Conservation (phyloP, 2,113 vertebrate genomes). For the Thomomys bottae region DNA sequence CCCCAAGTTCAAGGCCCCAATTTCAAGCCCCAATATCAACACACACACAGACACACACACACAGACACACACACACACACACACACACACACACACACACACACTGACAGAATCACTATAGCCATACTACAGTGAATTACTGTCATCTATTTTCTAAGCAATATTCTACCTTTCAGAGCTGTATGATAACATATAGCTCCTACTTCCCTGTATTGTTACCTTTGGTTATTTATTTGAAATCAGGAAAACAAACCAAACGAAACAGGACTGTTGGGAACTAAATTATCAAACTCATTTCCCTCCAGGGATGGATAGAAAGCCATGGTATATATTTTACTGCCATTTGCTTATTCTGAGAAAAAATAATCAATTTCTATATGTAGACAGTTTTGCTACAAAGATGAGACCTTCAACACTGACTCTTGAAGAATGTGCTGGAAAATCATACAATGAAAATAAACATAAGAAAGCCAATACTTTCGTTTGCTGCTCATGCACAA, state of each 20-base stretch:
- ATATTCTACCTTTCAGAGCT: constrained; percentile 25
- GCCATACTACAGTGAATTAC: neutral
- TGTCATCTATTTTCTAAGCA: constrained; percentile 30
- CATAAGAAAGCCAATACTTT: neutral
- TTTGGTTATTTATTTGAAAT: constrained; percentile 38
- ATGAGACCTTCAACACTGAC: constrained; percentile 1
- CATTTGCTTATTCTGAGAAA: neutral
- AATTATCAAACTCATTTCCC: neutral
- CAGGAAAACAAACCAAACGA: constrained; percentile 63
- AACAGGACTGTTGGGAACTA: constrained; percentile 41
- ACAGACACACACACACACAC: no score
- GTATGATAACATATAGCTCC: neutral
- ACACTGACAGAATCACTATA: no score
- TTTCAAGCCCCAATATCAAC: no score
- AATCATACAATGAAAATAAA: constrained; percentile 40
- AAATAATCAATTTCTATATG: constrained; percentile 8
- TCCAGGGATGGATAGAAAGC: neutral
- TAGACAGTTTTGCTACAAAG: constrained; percentile 45
- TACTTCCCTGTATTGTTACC: neutral
- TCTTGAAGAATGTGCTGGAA: constrained; percentile 3
- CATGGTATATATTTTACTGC: neutral
- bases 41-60: no score
- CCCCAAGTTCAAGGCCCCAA: no score
- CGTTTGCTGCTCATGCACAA: neutral
- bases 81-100: no score